phyloP scores from a whole-genome alignment of 2,888 invertebrate species.

The Zygaena filipendulae region DNA sequence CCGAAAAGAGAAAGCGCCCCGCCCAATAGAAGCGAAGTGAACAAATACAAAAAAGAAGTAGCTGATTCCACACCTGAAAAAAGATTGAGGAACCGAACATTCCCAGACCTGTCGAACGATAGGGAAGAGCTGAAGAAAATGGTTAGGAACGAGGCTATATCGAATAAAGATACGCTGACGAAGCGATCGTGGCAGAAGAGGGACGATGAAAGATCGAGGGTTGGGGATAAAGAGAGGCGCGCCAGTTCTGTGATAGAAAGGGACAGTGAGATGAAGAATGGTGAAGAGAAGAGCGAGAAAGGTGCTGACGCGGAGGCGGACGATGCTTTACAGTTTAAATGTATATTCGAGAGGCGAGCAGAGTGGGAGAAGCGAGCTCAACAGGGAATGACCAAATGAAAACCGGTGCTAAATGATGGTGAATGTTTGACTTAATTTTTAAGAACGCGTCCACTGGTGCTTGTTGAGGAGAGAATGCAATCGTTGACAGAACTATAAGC shows the following conservation, averaged over 20 bases:
- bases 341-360: slow-evolving; percentile 78
- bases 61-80: slow-evolving; percentile 64
- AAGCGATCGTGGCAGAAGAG: slow-evolving; percentile 55
- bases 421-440: too few species aligned
- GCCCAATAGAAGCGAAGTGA: slow-evolving; percentile 46
- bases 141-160: slow-evolving; percentile 44
- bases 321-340: slow-evolving; percentile 71
- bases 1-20: slow-evolving; percentile 55
- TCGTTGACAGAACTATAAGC: too few species aligned
- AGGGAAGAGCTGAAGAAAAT: slow-evolving; percentile 55
- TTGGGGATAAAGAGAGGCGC: slow-evolving; percentile 43
- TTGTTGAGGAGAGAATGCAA: too few species aligned
- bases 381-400: slow-evolving; percentile 73
- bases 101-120: slow-evolving; percentile 59
- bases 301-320: slow-evolving; percentile 40
- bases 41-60: slow-evolving; percentile 61
- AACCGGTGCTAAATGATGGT: slow-evolving; percentile 49
- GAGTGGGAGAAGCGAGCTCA: slow-evolving; percentile 84
- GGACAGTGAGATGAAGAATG: slow-evolving; percentile 40
- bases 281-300: slow-evolving; percentile 32
- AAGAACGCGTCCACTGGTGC: too few species aligned
- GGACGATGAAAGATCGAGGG: slow-evolving; percentile 41
- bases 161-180: slow-evolving; percentile 52
- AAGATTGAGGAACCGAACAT: slow-evolving; percentile 55
- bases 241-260: slow-evolving; percentile 56